These are phyloP conservation scores for Sebastes vulpes DNA, from an alignment of 2,797 vertebrate species.

Conservation along the genomic window DNA sequence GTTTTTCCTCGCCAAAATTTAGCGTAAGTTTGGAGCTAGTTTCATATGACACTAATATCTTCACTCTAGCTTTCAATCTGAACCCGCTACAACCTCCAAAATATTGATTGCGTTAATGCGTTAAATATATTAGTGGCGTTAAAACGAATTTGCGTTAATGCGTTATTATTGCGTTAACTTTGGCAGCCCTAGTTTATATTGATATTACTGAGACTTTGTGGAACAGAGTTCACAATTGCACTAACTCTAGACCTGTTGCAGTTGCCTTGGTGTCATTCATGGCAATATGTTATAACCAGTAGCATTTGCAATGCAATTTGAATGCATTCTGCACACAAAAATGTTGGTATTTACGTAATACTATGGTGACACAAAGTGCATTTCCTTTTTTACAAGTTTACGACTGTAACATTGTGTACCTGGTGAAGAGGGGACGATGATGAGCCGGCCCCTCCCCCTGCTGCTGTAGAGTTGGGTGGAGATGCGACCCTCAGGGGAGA, in stretches of 20 bases:
- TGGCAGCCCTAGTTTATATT: background rate
- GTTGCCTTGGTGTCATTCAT: background rate
- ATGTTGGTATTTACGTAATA: background rate
- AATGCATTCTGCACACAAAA: background rate
- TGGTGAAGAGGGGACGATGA: conserved; percentile 93
- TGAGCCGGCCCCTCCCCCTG: conserved; percentile 81
- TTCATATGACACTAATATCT: too few relatives aligned
- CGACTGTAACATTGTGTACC: conserved; percentile 56
- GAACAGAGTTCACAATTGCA: background rate
- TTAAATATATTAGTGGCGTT: too few relatives aligned
- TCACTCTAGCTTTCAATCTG: too few relatives aligned
- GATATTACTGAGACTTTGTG: background rate
- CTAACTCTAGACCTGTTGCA: background rate
- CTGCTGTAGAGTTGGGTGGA: conserved; percentile 90
- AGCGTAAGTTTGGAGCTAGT: too few relatives aligned
- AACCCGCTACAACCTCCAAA: too few relatives aligned
- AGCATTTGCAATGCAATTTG: background rate
- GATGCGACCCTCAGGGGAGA: conserved; percentile 93
- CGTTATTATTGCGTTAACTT: too few relatives aligned
- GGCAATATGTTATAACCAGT: background rate
- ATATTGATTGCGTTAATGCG: too few relatives aligned
- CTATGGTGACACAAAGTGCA: background rate
- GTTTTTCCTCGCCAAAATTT: too few relatives aligned
- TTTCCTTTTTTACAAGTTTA: background rate
- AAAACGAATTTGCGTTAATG: too few relatives aligned